Percentiles rank a stretch among this genome's conserved stretches.
Evolutionary conservation across 2,113 vertebrate species (phyloP).

Genomic region (Dermatemys mawii): DNA sequence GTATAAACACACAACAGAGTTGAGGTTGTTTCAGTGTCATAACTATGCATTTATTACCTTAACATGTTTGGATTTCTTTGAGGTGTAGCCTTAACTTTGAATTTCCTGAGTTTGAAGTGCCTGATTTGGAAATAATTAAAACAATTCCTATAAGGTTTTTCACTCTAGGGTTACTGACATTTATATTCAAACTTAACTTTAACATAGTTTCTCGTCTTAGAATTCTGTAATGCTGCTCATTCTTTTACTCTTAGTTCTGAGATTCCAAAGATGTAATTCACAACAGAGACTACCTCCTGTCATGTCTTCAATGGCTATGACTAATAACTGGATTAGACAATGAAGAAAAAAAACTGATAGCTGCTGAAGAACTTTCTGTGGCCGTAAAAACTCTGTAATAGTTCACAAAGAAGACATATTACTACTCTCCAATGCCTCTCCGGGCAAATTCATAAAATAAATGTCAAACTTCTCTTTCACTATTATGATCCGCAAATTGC

Average conservation of each 20-base stretch:
- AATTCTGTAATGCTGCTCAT: not conserved
- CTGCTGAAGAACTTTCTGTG: not conserved
- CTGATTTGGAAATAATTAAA: not conserved
- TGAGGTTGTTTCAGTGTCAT: not conserved
- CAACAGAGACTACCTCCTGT: not conserved
- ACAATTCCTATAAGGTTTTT: not conserved
- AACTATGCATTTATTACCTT: not conserved
- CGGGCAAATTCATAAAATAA: slow-evolving; percentile 40
- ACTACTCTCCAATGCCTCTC: not conserved
- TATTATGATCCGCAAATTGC: slow-evolving; percentile 32
- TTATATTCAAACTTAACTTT: not conserved
- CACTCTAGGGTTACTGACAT: not conserved
- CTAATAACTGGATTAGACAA: not conserved
- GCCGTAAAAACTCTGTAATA: not conserved
- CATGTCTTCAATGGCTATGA: not conserved
- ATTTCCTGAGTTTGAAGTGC: not conserved
- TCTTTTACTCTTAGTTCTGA: not conserved
- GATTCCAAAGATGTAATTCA: not conserved
- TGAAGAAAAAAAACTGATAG: not conserved
- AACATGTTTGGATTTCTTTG: not conserved
- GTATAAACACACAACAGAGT: not conserved
- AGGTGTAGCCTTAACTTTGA: not conserved
- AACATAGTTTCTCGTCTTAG: not conserved
- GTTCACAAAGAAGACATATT: not conserved
- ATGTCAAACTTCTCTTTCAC: not conserved